Percentiles rank a stretch among this genome's conserved stretches.
phyloP scores from a whole-genome alignment of 2,888 invertebrate genomes.

The Cephus nigrinus region DNA sequence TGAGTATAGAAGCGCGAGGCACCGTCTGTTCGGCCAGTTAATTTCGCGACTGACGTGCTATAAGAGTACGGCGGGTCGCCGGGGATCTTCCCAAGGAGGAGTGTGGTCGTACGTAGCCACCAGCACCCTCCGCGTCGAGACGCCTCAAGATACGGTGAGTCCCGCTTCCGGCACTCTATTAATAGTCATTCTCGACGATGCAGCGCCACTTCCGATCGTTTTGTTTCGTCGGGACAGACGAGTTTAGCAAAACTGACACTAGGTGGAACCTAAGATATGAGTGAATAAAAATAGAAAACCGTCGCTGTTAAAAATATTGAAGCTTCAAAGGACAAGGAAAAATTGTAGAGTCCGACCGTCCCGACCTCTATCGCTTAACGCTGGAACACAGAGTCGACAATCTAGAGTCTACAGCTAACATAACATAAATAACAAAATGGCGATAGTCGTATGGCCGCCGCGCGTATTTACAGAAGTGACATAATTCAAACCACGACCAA shows the following conservation, averaged over 20 bases:
- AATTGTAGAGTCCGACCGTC: not conserved
- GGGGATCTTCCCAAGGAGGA: not conserved
- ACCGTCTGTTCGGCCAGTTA: not conserved
- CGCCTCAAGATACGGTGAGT: constrained; percentile 11
- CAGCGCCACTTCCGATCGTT: constrained; percentile 40
- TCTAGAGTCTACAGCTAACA: not conserved
- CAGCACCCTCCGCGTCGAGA: constrained; percentile 9
- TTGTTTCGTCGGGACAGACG: constrained; percentile 10
- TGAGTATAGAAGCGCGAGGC: not conserved
- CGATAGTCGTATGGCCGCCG: constrained; percentile 2
- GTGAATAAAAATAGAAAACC: not conserved
- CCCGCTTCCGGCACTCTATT: constrained; percentile 43
- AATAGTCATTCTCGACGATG: constrained; percentile 36
- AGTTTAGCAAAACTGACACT: constrained; percentile 16
- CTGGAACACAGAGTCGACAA: not conserved
- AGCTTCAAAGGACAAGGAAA: not conserved
- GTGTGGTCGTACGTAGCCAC: not conserved
- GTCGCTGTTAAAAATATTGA: not conserved
- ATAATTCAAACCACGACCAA: constrained; percentile 25
- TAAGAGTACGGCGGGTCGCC: not conserved
- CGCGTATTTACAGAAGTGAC: constrained; percentile 35
- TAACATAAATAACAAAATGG: not conserved
- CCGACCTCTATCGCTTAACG: not conserved
- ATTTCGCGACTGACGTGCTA: not conserved
- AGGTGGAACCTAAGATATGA: not conserved